These are phyloP conservation scores for Phaetusa simplex DNA, from an alignment of 2,113 vertebrate genomes.

Conservation along the genomic window DNA sequence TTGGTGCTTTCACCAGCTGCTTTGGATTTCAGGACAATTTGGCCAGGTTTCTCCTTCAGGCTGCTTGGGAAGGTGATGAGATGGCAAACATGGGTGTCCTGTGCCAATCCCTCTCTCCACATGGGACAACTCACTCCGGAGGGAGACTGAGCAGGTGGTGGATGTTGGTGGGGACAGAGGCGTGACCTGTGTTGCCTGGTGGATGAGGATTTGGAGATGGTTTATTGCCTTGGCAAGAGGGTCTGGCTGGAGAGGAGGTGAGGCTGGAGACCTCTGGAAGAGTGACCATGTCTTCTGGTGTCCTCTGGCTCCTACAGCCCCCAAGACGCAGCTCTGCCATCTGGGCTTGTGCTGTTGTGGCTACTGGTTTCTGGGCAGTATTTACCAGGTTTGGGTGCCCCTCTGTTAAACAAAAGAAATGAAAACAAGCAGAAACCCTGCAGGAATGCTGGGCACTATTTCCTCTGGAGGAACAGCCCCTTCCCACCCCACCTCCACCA, in stretches of 20 bases:
- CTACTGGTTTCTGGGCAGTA: neutral
- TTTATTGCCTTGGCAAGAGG: constrained; percentile 54
- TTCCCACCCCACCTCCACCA: neutral
- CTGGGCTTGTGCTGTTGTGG: neutral
- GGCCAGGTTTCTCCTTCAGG: neutral
- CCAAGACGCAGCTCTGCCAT: neutral
- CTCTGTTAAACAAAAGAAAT: neutral
- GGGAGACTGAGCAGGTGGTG: neutral
- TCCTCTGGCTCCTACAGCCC: neutral
- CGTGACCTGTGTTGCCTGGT: neutral
- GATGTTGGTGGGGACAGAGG: neutral
- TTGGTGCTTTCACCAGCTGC: neutral
- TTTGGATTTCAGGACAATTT: neutral
- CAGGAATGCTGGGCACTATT: neutral
- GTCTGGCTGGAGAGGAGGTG: neutral
- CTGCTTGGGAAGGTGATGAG: neutral
- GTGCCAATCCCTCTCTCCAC: neutral
- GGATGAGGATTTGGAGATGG: neutral
- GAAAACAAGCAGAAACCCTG: neutral
- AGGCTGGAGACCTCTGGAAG: neutral
- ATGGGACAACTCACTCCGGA: rapidly evolving
- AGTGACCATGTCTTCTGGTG: neutral
- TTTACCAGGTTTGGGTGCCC: neutral
- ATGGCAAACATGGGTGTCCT: neutral
- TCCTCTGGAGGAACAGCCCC: neutral